Percentiles rank a stretch among this genome's conserved stretches.
Conservation (phyloP, 2,797 vertebrate genomes). For the Microchirus variegatus region DNA sequence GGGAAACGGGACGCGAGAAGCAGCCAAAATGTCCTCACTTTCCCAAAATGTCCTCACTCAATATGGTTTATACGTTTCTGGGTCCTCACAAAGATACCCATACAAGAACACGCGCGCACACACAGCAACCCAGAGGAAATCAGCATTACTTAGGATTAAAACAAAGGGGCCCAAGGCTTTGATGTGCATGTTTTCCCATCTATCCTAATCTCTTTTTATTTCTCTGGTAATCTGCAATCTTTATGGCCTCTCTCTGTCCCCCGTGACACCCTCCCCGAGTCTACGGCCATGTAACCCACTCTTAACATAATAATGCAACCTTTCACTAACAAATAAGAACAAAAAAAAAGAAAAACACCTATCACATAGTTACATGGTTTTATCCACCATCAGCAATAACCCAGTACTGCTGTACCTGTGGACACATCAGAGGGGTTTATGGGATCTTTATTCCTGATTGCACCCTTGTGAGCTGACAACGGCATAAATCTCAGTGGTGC, state of each 20-base stretch:
- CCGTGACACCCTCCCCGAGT: not conserved
- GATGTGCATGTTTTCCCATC: conserved; percentile 51
- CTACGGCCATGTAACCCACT: conserved; percentile 28
- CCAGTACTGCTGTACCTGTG: conserved; percentile 73
- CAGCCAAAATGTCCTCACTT: too few species aligned
- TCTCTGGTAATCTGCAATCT: conserved; percentile 35
- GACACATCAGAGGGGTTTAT: conserved; percentile 81
- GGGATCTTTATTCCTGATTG: conserved; percentile 81
- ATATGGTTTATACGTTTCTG: too few species aligned
- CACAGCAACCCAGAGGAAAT: conserved; percentile 71
- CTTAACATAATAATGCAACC: conserved; percentile 39
- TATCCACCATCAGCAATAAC: conserved; percentile 74
- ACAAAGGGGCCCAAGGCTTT: conserved; percentile 63
- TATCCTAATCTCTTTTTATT: conserved; percentile 42
- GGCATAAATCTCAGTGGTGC: conserved; percentile 77
- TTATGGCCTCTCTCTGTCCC: conserved; percentile 17
- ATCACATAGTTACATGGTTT: conserved; percentile 54
- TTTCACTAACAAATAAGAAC: conserved; percentile 44
- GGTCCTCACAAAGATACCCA: conserved; percentile 21
- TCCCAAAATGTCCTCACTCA: too few species aligned
- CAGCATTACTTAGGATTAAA: conserved; percentile 72
- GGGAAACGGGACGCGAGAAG: too few species aligned
- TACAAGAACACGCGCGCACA: conserved; percentile 29
- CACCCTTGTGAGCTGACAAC: conserved; percentile 80
- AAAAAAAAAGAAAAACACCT: conserved; percentile 33